Evolutionary conservation across 2,113 vertebrate genomes (phyloP), one percentile per base, ranked within the genome.

Genomic region (Scalopus aquaticus): DNA sequence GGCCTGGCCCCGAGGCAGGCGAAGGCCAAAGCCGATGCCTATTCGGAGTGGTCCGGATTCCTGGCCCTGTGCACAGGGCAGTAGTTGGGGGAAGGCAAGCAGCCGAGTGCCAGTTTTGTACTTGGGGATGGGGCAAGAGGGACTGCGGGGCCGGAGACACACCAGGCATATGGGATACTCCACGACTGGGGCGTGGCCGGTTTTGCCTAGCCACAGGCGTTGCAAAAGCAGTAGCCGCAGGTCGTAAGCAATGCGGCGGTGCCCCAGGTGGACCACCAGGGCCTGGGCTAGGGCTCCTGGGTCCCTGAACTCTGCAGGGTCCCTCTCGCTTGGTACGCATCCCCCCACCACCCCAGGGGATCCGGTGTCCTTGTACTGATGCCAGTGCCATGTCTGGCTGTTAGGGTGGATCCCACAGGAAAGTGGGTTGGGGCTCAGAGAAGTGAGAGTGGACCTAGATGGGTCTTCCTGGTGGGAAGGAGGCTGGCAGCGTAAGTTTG

Each of bases 51-150:
- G 91, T 56, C 93, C 69, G 0, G 94, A 93, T 67, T 94, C 77
- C 76, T 74, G 89, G 95, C 72, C 87, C 44, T 39, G 60, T 1
- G 19, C 49, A 51, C 70, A 49, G 90, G 95, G 96, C 70, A 88
- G 91, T 2, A 97, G 96, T 15, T 97, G 96, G 44, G 91, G 97
- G 22, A 97, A 97, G n/a, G 96, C 97, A 72, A 97, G 90, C 37
- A 97, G 95, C 37, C 12, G 60, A n/a, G 95, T 89, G 30, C 70
- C 80, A 60, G 72, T 95, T 73, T 30, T 85, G 95, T 93, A 78
- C 30, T 5, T 96, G 95, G 96, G 60, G 1, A 6, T 62, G 56
- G 96, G 97, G 54, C 97, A 97, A 15, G 96, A 94, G 26, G 93
- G 76, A 3, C 72, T 65, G 30, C 96, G 89, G 42, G 37, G 93